Evolutionary conservation across 2,113 vertebrate genomes (phyloP), one percentile per base, ranked within the genome.

Genomic region (Psettodes erumei): DNA sequence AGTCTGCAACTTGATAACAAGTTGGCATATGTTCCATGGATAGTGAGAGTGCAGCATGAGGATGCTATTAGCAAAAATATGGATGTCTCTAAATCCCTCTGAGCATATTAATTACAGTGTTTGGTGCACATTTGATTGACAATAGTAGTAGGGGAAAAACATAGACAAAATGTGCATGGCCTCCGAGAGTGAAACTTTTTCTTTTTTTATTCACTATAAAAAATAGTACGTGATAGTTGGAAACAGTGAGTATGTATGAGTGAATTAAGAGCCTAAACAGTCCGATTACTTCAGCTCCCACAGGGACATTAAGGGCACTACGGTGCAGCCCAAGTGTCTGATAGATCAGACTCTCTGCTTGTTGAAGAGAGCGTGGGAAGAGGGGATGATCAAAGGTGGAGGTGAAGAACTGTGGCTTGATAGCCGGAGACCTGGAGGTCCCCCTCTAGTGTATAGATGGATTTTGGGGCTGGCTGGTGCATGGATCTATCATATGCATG

Each of bases 331-430:
- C 64, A 83, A 73, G 58, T 79, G 79, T 63, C 79, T 43, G 69
- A 76, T 77, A 53, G 77, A 59, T 55, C 53, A 16, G 53, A 35
- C 43, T 70, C 60, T 40, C 62, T 77, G 47, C 48, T 82, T 85
- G 85, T 84, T 82, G 79, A 89, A 83, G 72, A 85, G 59, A 58
- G 54, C 38, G 48, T 16, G 69, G 43, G 25, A 47, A 47, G 51
- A 73, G 61, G 1, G 48, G 68, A 45, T 53, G 32, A 66, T 70
- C 27, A 33, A 35, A 53, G 64, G 5, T 38, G 48, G 45, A 45
- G 59, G 66, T 38, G 48, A 69, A 70, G 21, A 50, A 51, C 42
- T 47, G 79, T 55, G 60, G 79, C 51, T 81, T 73, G 59, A 83
- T 59, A 74, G 81, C 71, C 30, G 76, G 45, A 76, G 72, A 67